Base-by-base conservation (phyloP, 1,140 invertebrate genomes). In the Aphidius gifuensis region DNA sequence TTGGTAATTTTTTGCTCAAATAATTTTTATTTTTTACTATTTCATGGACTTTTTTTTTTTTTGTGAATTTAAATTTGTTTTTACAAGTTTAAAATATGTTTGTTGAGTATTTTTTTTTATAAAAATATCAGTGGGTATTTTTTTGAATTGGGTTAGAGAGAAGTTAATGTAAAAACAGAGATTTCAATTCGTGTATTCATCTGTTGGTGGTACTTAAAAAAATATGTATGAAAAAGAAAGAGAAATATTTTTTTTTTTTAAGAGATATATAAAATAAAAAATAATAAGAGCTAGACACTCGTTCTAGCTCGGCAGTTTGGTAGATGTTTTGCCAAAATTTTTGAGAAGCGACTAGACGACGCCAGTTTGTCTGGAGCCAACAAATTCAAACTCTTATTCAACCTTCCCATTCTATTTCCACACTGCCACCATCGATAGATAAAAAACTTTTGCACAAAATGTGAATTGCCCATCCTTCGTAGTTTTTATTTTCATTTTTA, bases 261-360 rank as follows among this genome's bases (percentile, higher is more conserved):
- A 49, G 5, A 49, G 40, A 42, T 21, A 55, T 8, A 57, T 46
- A n/a, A 38, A 11, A 6, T 23, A 38, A 32, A 45, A 9, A 16
- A 32, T n/a, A 11, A 38, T 9, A 16, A 9, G 40, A 44, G 44
- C 21, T 23, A 58, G 44, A 45, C 55, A 8, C 42, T 56, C 43
- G 39, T 46, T 43, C 46, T 38, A 16, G 55, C 44, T 43, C 66
- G 63, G 56, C 5, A 61, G 60, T 51, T 51, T 54, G 67, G 72
- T 69, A 65, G 68, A 74, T 75, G 74, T 76, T 76, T 75, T 78
- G 76, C 76, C 76, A 78, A 78, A 76, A 76, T 67, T 71, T 71
- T 68, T 73, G 66, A 23, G 42, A 23, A 44, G 68, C 74, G 75
- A 67, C 74, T 71, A 73, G 76, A 78, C 76, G 75, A 75, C 75